Conservation (phyloP, 2,113 vertebrate genomes). For the Labrus mixtus region DNA sequence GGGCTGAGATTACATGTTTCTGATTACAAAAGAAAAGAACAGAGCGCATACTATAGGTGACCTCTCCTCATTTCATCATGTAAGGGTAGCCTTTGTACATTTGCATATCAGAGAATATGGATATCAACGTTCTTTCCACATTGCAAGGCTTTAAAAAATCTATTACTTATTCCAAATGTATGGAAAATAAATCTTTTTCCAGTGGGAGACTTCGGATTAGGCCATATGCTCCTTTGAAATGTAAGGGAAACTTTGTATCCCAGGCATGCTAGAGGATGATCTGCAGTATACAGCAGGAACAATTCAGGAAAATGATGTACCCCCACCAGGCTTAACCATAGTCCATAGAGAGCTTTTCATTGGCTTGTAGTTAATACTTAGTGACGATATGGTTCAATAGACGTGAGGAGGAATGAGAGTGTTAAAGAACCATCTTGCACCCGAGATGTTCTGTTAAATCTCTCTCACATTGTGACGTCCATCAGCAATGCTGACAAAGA, state of each 20-base stretch:
- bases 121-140: conserved; percentile 1
- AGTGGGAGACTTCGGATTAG: conserved; percentile 4
- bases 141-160: neutral
- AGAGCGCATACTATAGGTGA: conserved; percentile 19
- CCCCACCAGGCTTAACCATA: conserved; percentile 1
- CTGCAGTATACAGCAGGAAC: neutral
- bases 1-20: conserved; percentile 37
- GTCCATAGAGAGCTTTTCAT: conserved; percentile 10
- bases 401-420: conserved; percentile 40
- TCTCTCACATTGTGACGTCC: conserved; percentile 28
- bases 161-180: conserved; percentile 16
- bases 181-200: neutral
- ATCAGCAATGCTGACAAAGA: conserved; percentile 25
- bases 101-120: conserved; percentile 43
- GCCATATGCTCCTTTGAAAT: conserved; percentile 2
- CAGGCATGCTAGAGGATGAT: neutral
- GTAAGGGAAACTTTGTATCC: conserved; percentile 1
- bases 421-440: conserved; percentile 21
- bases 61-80: conserved; percentile 26
- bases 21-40: conserved; percentile 31
- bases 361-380: conserved; percentile 13
- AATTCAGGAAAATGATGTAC: conserved; percentile 4
- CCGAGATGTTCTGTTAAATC: conserved; percentile 15
- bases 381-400: conserved; percentile 23
- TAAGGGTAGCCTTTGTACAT: conserved; percentile 1